Percentiles rank a stretch among this genome's conserved stretches.
Evolutionary conservation across 2,888 invertebrate species (phyloP).

Genomic region (Chloroclystis v-ata): DNA sequence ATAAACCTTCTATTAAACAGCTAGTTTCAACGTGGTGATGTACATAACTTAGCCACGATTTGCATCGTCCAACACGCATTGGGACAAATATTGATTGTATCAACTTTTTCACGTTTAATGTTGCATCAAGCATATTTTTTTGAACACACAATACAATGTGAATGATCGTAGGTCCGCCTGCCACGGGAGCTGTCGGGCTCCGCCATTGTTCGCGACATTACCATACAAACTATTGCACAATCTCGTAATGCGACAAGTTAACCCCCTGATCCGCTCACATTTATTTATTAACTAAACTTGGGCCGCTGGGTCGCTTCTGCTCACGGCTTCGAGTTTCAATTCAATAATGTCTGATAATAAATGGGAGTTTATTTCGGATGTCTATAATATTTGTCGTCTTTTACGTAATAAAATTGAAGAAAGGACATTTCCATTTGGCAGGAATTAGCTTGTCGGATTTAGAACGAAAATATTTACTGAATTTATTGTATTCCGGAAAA

Average conservation of each 20-base stretch:
- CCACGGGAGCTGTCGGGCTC: not conserved
- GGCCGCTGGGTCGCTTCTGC: slow-evolving; percentile 27
- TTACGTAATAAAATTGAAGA: slow-evolving; percentile 5
- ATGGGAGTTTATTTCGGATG: slow-evolving; percentile 17
- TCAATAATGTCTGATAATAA: slow-evolving; percentile 27
- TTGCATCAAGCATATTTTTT: no score
- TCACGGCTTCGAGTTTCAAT: slow-evolving; percentile 26
- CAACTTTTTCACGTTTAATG: no score
- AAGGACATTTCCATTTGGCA: slow-evolving; percentile 3
- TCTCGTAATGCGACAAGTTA: slow-evolving; percentile 22
- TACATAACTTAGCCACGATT: no score
- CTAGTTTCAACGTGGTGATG: no score
- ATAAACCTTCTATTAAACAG: no score
- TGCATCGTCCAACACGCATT: no score
- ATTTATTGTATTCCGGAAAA: slow-evolving; percentile 24
- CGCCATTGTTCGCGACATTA: not conserved
- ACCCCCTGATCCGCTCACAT: slow-evolving; percentile 30
- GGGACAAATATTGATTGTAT: no score
- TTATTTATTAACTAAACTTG: slow-evolving; percentile 33
- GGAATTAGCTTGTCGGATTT: slow-evolving; percentile 15
- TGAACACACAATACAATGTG: no score
- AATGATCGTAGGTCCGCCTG: not conserved
- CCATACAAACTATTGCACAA: slow-evolving; percentile 5
- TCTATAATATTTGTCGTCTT: slow-evolving; percentile 10
- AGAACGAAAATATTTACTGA: slow-evolving; percentile 31